Conservation (phyloP, 2,113 vertebrate genomes). For the Apodemus sylvaticus region DNA sequence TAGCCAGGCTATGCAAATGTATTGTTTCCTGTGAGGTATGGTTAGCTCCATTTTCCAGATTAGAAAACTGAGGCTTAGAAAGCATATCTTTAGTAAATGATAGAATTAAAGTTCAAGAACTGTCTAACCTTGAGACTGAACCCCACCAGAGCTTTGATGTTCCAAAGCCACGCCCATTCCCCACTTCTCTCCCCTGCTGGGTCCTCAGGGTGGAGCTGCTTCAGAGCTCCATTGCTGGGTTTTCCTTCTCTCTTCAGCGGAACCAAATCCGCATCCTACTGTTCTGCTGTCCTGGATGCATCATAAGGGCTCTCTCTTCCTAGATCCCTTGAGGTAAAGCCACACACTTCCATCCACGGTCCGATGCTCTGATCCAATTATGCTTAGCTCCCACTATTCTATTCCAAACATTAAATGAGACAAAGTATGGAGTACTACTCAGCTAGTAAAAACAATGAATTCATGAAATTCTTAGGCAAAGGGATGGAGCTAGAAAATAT, state of each 20-base stretch:
- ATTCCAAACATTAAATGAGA: neutral
- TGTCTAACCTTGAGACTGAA: neutral
- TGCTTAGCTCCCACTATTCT: neutral
- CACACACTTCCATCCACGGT: neutral
- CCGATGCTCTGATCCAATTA: no score
- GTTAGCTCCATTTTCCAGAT: slow-evolving; percentile 31
- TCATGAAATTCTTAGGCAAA: no score
- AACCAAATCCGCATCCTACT: no score
- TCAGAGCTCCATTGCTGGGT: neutral
- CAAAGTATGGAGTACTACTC: neutral
- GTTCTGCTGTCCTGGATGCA: neutral
- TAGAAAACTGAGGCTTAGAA: neutral
- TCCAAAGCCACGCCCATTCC: neutral
- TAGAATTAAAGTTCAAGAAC: neutral
- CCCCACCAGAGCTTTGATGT: neutral
- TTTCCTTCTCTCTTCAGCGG: neutral
- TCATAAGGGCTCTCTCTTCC: neutral
- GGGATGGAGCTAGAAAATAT: no score
- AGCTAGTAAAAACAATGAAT: no score
- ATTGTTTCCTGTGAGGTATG: neutral
- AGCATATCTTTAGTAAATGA: neutral
- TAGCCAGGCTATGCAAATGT: neutral
- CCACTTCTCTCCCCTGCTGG: neutral
- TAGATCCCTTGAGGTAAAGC: neutral
- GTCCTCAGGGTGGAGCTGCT: neutral